phyloP scores from a whole-genome alignment of 2,113 vertebrate species.

The Bubo scandiacus region DNA sequence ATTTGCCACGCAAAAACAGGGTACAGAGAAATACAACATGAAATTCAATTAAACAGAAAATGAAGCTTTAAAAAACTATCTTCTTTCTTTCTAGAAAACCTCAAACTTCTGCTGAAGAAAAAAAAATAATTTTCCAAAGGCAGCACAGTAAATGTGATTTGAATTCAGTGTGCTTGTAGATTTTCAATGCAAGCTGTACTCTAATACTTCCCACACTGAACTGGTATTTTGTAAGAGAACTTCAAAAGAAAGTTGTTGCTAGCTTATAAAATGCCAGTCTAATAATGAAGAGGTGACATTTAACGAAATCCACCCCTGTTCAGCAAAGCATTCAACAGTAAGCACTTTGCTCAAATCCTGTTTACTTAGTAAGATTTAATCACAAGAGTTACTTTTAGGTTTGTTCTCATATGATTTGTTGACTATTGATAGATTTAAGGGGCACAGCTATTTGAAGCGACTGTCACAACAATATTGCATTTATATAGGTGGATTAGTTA shows the following conservation, averaged over 20 bases:
- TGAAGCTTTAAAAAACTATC: not conserved
- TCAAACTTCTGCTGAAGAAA: not conserved
- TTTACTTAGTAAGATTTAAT: not conserved
- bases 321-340: not conserved
- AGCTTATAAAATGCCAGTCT: constrained; percentile 31
- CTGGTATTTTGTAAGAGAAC: not conserved
- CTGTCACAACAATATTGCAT: not conserved
- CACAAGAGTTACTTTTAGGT: not conserved
- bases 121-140: not conserved
- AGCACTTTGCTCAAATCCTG: not conserved
- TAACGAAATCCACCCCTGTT: constrained; percentile 9
- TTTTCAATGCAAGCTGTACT: not conserved
- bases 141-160: not conserved
- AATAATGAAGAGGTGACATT: constrained; percentile 47
- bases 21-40: not conserved
- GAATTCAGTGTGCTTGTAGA: not conserved
- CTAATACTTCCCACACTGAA: not conserved
- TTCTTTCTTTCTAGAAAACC: not conserved
- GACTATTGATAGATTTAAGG: not conserved
- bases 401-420: not conserved
- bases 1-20: not conserved
- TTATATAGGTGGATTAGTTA: not conserved
- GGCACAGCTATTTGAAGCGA: not conserved
- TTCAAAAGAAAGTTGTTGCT: not conserved
- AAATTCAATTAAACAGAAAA: not conserved